Base-by-base conservation (phyloP, 2,113 vertebrate species). In the Chloebia gouldiae region DNA sequence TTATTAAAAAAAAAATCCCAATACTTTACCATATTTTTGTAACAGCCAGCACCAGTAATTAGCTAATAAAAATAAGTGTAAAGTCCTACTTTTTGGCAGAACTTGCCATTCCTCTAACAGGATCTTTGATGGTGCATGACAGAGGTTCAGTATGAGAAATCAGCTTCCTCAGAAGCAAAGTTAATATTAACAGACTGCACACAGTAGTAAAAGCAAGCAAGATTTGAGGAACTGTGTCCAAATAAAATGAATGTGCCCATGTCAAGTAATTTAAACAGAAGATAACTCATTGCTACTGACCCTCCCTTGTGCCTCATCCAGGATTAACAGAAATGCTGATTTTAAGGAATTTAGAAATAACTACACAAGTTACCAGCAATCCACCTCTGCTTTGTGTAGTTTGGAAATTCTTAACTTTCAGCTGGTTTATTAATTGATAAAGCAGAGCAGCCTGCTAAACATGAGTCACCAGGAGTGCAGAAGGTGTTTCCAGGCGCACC, bases 141-240 rank as follows among this genome's bases (percentile, higher is more conserved):
- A 91, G 66, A 59, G 57, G 96, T 75, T 90, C 82, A 90, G 11
- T 11, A 19, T 0, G 1, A 88, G 72, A n/a, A 65, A 93, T 61
- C 57, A 27, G 82, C 65, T 78, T 51, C 92, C 80, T 75, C 73
- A 57, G 76, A 24, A 83, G 71, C 40, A 7, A 81, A 93, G 94
- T 96, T 96, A 97, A 96, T 96, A 95, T 97, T 97, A 97, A 96
- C 95, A 96, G 95, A 90, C 53, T 45, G 86, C 79, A 92, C 82
- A 78, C 90, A 90, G 85, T 2, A 86, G 68, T 54, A 88, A 81
- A 90, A 56, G 37, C 59, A 69, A 2, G 27, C 60, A 49, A 25
- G 88, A 81, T 49, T 31, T 72, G 77, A 90, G 31, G 76, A 90
- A 70, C 4, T 86, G 73, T 64, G 35, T 54, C 50, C 94, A 96